Evolutionary conservation across 1,140 invertebrate genomes (phyloP), one percentile per base, ranked within the genome.

Genomic region (Megalonaias nervosa): DNA sequence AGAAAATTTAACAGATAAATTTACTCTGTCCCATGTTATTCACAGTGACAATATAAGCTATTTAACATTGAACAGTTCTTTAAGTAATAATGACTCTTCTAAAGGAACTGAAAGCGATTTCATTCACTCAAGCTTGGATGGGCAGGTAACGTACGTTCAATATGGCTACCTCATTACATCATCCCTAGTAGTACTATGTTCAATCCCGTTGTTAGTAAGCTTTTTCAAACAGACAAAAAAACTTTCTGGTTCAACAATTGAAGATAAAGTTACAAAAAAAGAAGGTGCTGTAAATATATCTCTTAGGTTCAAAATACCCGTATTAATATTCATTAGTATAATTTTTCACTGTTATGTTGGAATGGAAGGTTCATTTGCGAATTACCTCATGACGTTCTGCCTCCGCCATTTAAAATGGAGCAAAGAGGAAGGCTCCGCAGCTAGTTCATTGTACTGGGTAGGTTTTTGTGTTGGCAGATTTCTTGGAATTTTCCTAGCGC

Each of bases 381-480:
- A 77, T n/a, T 84, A 81, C 48, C 66, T 87, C 3, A 67, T 78
- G 1, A 77, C 83, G 9, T 85, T 84, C 68, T 79, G 76, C 59
- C 73, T 85, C 11, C 66, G 79, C 55, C 77, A 82, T 56, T 69
- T 87, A 66, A 62, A 81, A 17, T 87, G 85, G 85, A 71, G 75
- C 21, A 85, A 84, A 66, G 61, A 74, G 4, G 31, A 79, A 1
- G 83, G 84, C 12, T 81, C 83, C 1, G 70, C 71, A 60, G 75
- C 81, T 21, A 81, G 80, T 4, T 84, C 84, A 15, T 61, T 84
- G 12, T 87, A 80, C 65, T 87, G 85, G 85, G 72, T 79, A 2
- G 64, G 72, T 14, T 84, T 85, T 70, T 83, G 84, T 19, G 55
- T 66, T 6, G 79, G 77, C 1, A 60, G 85, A 26, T 80, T 87